Base-by-base conservation (phyloP, 2,113 vertebrate genomes). In the Mormoops blainvillei region DNA sequence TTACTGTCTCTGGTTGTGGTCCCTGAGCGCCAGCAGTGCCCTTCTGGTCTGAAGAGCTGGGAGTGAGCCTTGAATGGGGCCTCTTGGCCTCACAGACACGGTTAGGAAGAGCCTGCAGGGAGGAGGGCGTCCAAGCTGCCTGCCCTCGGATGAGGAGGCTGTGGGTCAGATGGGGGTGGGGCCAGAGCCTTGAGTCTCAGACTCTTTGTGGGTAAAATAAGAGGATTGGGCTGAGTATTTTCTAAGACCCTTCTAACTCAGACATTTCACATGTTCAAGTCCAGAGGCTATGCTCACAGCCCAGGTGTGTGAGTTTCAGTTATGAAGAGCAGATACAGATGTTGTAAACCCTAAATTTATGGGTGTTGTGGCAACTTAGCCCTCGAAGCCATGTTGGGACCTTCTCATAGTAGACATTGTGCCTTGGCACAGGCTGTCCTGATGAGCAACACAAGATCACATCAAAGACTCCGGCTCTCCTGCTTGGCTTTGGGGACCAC, bases 371-470 rank as follows among this genome's bases (percentile, higher is more conserved):
- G 93, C 61, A 63, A 11, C 68, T 13, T 22, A 70, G 13, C 6
- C 48, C 73, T 36, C 10, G 67, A 58, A 95, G 80, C 87, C 76
- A 36, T 8, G 11, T 15, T 58, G 88, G 45, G 48, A 67, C 61
- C 68, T 96, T 91, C 86, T 94, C 78, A 70, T 19, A 76, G 70
- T 70, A 63, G 61, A 78, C 8, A 2, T 43, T 45, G 45, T 43
- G 45, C 68, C 82, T 90, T 68, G 82, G 91, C 85, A 94, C 70
- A 68, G 5, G 83, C 56, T 82, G 81, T 94, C 88, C 88, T 63
- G 50, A 83, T 38, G 94, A 92, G 85, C 77, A 77, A 43, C 36
- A 33, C 61, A 38, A 31, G 65, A 54, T 24, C 15, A 2, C 94
- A 43, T 85, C 87, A 85, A 88, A 65, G 71, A 38, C 73, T 65